Base-by-base conservation (phyloP, 2,113 vertebrate genomes). In the Antidorcas marsupialis region DNA sequence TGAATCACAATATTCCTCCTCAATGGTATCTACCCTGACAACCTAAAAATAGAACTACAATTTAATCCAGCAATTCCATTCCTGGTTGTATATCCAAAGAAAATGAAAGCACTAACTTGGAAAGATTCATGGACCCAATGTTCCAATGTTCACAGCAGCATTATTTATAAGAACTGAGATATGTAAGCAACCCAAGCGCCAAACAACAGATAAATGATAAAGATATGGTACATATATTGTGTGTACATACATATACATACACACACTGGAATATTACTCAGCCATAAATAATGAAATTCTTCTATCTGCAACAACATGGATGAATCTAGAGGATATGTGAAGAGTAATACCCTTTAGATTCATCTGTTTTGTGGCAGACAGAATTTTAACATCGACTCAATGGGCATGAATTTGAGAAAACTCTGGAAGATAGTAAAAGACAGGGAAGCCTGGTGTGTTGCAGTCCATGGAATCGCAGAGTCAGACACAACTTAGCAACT, bases 381-480 rank as follows among this genome's bases (percentile, higher is more conserved):
- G n/a, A 71, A 21, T 71, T 71, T 71, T 10, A 71, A 36, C n/a
- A 71, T 39, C 2, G 0, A 23, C 67, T 71, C 19, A 71, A 23
- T 71, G 19, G 19, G 67, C 67, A 39, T 39, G n/a, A 71, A 19
- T 71, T 12, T 71, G n/a, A 23, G 67, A 36, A 71, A 71, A 71
- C 67, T 71, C 67, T 71, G 67, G n/a, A 71, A 71, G n/a, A 39
- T 23, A 39, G 10, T 39, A 39, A 39, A 19, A 19, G 67, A 23
- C 67, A 39, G 10, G 67, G n/a, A 39, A 71, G 67, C 67, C 67
- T 23, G 19, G 19, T 71, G 19, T 71, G 67, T n/a, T 71, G 19
- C n/a, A 6, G 67, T 71, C 19, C n/a, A 71, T 23, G n/a, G 10
- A 36, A 12, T 3, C 1, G 0, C 6, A 71, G 1, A 36, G n/a